These are phyloP conservation scores for Hoplostethus mediterraneus DNA, from an alignment of 2,797 vertebrate genomes.

Conservation along the genomic window DNA sequence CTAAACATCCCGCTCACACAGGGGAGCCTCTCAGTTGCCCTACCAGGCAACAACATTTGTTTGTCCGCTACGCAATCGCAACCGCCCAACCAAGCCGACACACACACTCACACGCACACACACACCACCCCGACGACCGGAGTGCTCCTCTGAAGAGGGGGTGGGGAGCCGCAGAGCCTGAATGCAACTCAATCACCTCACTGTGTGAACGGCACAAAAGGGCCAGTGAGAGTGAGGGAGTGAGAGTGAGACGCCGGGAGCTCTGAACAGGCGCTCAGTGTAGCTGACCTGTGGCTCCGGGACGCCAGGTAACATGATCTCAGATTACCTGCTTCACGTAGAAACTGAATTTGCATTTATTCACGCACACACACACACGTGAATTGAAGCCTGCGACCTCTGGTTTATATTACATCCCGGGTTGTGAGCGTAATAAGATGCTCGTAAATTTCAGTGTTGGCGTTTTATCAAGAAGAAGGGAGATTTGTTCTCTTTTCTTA, in stretches of 20 bases:
- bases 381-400: constrained; percentile 27
- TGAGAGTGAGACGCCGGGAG: constrained; percentile 46
- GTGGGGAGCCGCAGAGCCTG: constrained; percentile 68
- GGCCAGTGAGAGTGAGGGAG: constrained; percentile 78
- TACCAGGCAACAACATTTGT: constrained; percentile 83
- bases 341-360: constrained; percentile 51
- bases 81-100: constrained; percentile 39
- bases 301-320: constrained; percentile 74
- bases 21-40: constrained; percentile 71
- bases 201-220: constrained; percentile 79
- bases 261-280: constrained; percentile 51
- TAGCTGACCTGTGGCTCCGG: constrained; percentile 55
- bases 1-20: constrained; percentile 69
- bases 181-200: constrained; percentile 80
- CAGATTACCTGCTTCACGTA: constrained; percentile 77
- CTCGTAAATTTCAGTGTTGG: constrained; percentile 11
- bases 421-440: background rate
- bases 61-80: constrained; percentile 76
- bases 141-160: constrained; percentile 58
- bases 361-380: constrained; percentile 47
- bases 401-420: constrained; percentile 18
- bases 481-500: background rate
- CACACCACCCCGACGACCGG: constrained; percentile 40
- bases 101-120: constrained; percentile 41
- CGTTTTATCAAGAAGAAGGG: background rate